Percentiles rank a stretch among this genome's conserved stretches.
Evolutionary conservation across 2,888 invertebrate genomes (phyloP).

Genomic region (Lasioglossum pauxillum): DNA sequence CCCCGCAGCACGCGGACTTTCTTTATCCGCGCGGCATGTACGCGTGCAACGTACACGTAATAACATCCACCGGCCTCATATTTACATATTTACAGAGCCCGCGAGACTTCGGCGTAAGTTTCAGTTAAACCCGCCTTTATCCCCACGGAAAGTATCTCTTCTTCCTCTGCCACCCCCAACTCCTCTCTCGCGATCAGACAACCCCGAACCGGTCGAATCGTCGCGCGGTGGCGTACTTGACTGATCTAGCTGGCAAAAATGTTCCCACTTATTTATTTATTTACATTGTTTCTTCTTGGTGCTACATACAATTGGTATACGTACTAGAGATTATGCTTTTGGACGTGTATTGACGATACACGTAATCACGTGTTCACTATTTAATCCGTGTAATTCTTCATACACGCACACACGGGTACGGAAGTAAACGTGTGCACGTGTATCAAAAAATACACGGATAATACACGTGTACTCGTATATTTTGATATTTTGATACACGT

Average conservation of each 20-base stretch:
- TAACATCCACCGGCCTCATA: conserved; percentile 74
- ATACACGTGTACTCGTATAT: too few relatives aligned
- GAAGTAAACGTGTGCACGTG: too few relatives aligned
- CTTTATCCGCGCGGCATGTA: conserved; percentile 47
- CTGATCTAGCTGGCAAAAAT: not conserved
- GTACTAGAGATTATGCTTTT: too few relatives aligned
- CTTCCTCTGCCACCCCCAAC: conserved; percentile 27
- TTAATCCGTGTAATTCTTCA: too few relatives aligned
- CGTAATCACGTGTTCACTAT: too few relatives aligned
- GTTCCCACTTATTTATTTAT: too few relatives aligned
- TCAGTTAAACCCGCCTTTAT: conserved; percentile 71
- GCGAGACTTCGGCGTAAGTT: conserved; percentile 69
- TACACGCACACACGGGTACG: too few relatives aligned
- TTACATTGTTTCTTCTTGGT: too few relatives aligned
- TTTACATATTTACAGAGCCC: conserved; percentile 80
- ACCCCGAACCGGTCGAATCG: conserved; percentile 41
- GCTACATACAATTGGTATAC: too few relatives aligned
- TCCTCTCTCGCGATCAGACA: conserved; percentile 28
- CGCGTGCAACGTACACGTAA: conserved; percentile 62
- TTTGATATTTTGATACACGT: too few relatives aligned
- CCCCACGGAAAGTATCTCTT: conserved; percentile 59
- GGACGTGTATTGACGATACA: too few relatives aligned
- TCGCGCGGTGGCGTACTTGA: conserved; percentile 29
- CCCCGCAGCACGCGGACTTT: conserved; percentile 27
- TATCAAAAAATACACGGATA: too few relatives aligned